Evolutionary conservation across 2,888 invertebrate species (phyloP).

Genomic region (Pseudococcus viburni): DNA sequence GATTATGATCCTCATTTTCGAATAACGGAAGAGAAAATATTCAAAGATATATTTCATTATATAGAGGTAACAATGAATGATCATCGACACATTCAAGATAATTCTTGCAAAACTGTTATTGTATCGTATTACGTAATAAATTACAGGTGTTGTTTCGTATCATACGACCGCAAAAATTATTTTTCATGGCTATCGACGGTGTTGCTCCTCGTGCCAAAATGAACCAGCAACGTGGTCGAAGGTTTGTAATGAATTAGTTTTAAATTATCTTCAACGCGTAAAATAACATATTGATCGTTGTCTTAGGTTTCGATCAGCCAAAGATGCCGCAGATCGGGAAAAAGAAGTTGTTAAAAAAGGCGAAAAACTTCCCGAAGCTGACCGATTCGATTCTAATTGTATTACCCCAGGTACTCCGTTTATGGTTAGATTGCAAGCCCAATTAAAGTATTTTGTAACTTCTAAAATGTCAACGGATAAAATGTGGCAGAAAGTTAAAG

Average conservation of each 20-base stretch:
- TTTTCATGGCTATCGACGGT: slow-evolving; percentile 99
- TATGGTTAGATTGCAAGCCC: slow-evolving; percentile 90
- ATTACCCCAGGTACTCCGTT: slow-evolving; percentile 98
- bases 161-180: slow-evolving; percentile 89
- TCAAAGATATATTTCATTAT: slow-evolving; percentile 98
- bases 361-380: slow-evolving; percentile 74
- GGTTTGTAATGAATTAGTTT: slow-evolving; percentile 43
- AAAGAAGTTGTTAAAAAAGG: slow-evolving; percentile 87
- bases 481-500: slow-evolving; percentile 87
- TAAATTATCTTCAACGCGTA: background rate
- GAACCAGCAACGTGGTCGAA: slow-evolving; percentile 97
- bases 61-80: slow-evolving; percentile 78
- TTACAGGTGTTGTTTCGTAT: slow-evolving; percentile 80
- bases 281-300: background rate
- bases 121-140: background rate
- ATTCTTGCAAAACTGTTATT: no score
- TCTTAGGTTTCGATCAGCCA: slow-evolving; percentile 91
- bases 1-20: slow-evolving; percentile 77
- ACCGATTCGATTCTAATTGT: slow-evolving; percentile 98
- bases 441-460: slow-evolving; percentile 88
- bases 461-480: slow-evolving; percentile 88
- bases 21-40: slow-evolving; percentile 99
- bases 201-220: slow-evolving; percentile 99
- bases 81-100: no score
- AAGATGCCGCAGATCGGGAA: slow-evolving; percentile 92